Evolutionary conservation across 2,888 invertebrate species (phyloP).

Genomic region (Micoletzkya japonica): DNA sequence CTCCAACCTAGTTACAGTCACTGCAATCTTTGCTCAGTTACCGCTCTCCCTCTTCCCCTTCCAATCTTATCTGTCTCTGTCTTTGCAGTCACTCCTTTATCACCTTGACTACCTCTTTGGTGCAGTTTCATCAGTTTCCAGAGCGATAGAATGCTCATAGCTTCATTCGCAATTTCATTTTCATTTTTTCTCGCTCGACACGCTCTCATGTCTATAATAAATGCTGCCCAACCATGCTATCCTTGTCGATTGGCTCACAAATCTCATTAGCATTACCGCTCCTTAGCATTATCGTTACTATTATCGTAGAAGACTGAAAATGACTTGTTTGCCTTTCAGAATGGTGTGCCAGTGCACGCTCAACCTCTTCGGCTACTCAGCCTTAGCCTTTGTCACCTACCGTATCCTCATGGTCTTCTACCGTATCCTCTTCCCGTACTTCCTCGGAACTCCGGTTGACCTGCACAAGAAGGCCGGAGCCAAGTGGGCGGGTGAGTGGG

Average conservation of each 20-base stretch:
- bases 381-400: constrained; percentile 40
- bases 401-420: constrained; percentile 38
- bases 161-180: too few species aligned
- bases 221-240: too few species aligned
- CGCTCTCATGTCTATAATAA: too few species aligned
- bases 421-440: constrained; percentile 40
- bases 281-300: too few species aligned
- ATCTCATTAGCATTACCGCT: too few species aligned
- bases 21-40: background rate
- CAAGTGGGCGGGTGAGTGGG: constrained; percentile 54
- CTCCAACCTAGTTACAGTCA: background rate
- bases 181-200: too few species aligned
- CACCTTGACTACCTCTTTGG: too few species aligned
- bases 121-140: too few species aligned
- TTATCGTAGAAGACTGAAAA: background rate
- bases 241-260: too few species aligned
- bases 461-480: constrained; percentile 57
- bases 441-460: constrained; percentile 47
- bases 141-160: too few species aligned
- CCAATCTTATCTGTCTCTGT: too few species aligned
- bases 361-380: constrained; percentile 46
- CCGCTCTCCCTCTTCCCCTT: background rate
- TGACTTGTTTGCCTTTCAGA: constrained; percentile 19
- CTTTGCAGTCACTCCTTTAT: too few species aligned
- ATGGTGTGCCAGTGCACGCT: constrained; percentile 53